These are phyloP conservation scores for Aegithalos caudatus DNA, from an alignment of 2,113 vertebrate genomes.

Conservation along the genomic window DNA sequence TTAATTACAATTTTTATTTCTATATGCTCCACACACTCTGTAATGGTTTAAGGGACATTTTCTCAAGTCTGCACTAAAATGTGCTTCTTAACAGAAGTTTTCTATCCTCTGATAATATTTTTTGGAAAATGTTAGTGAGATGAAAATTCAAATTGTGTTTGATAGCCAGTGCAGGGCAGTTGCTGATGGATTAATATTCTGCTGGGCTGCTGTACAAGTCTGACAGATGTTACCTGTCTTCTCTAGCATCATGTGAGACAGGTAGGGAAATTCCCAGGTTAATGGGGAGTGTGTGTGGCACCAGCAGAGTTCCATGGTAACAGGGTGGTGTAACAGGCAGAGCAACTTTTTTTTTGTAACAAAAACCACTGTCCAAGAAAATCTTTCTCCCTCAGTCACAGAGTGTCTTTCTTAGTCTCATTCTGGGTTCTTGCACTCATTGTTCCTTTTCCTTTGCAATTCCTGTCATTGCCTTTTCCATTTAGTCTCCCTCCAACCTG, in stretches of 20 bases:
- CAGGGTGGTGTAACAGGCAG: background rate
- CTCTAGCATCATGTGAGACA: background rate
- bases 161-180: background rate
- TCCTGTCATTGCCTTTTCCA: background rate
- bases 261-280: background rate
- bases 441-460: background rate
- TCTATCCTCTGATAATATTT: background rate
- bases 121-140: background rate
- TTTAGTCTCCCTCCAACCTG: background rate
- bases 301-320: background rate
- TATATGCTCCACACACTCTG: background rate
- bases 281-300: background rate
- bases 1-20: background rate
- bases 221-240: background rate
- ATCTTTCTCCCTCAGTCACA: background rate
- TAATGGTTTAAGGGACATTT: background rate
- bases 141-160: background rate
- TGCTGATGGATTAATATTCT: background rate
- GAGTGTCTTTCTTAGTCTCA: background rate
- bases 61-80: background rate
- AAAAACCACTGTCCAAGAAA: background rate
- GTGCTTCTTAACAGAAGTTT: background rate
- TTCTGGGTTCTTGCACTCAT: background rate
- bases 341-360: background rate
- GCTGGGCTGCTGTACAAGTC: background rate